Evolutionary conservation across 2,797 vertebrate species (phyloP).

Genomic region (Aeoliscus strigatus): DNA sequence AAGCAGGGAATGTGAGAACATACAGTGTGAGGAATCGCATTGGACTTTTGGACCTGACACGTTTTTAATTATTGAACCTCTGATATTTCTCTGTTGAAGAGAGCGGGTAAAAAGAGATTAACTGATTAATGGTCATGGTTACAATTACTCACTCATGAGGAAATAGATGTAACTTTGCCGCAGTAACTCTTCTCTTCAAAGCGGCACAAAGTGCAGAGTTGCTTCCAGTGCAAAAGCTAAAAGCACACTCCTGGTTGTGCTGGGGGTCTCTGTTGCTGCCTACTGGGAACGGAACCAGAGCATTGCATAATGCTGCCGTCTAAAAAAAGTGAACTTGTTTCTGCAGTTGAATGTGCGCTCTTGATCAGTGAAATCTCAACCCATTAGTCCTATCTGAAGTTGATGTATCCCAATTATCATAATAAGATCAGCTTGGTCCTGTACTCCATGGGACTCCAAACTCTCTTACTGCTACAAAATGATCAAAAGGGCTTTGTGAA

Average conservation of each 20-base stretch:
- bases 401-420: constrained; percentile 74
- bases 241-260: constrained; percentile 42
- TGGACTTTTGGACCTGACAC: constrained; percentile 86
- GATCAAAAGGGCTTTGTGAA: constrained; percentile 75
- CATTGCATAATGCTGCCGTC: constrained; percentile 58
- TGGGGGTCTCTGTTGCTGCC: constrained; percentile 40
- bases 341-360: constrained; percentile 55
- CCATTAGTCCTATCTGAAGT: constrained; percentile 70
- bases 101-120: constrained; percentile 71
- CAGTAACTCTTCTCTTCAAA: constrained; percentile 36
- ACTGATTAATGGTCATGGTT: constrained; percentile 76
- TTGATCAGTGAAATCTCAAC: constrained; percentile 69
- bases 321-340: constrained; percentile 54
- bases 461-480: constrained; percentile 63
- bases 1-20: constrained; percentile 81
- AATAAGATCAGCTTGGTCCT: constrained; percentile 69
- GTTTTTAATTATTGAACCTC: constrained; percentile 83
- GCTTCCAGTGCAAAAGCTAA: constrained; percentile 43
- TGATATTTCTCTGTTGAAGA: constrained; percentile 69
- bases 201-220: constrained; percentile 18
- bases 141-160: constrained; percentile 70
- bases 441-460: constrained; percentile 64
- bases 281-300: constrained; percentile 49
- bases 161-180: constrained; percentile 59
- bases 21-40: constrained; percentile 73